Base-by-base conservation (phyloP, 2,797 vertebrate genomes). In the Argyrosomus regius region DNA sequence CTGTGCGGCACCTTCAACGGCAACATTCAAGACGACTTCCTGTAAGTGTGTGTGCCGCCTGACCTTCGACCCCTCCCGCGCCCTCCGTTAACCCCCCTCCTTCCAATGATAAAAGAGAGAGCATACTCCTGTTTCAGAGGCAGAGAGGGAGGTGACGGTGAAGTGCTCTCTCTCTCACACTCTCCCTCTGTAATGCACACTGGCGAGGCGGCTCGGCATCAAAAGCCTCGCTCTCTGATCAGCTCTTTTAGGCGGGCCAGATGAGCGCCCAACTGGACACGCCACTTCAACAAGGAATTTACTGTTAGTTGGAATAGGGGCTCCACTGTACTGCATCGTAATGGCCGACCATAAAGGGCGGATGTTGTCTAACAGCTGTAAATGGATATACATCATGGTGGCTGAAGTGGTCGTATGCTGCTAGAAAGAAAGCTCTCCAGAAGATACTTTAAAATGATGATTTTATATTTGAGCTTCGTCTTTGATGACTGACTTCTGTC, bases 1-100 rank as follows among this genome's bases (percentile, higher is more conserved):
- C 96, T 99, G 63, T 99, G 98, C 26, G 98, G 98, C 82, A 99
- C 98, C 83, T 99, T 99, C 94, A 99, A 99, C 46, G 98, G 97
- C 88, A 99, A 99, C 92, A 97, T 93, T 39, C 97, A 99, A 85
- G 98, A 99, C 8, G 98, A 99, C 77, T 99, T 99, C 89, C 92
- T 99, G 98, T 99, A 95, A 80, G 97, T 91, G 77, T 84, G 77
- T 82, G 78, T 24, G 75, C 75, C 14, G 14, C 26, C 59, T 28
- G 78, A 81, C 75, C 81, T 82, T 26, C 76, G 79, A 91, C 86
- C 83, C 74, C 63, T 84, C 70, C 49, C 31, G 35, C 46, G 22
- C 80, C 72, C 77, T 35, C 20, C 3, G 5, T 48, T 65, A 72
- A 75, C 82, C 70, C 64, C 17, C 17, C 57, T 28, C 63, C 10